Percentiles rank a stretch among this genome's conserved stretches.
Conservation (phyloP, 2,113 vertebrate species). For the Lota lota region DNA sequence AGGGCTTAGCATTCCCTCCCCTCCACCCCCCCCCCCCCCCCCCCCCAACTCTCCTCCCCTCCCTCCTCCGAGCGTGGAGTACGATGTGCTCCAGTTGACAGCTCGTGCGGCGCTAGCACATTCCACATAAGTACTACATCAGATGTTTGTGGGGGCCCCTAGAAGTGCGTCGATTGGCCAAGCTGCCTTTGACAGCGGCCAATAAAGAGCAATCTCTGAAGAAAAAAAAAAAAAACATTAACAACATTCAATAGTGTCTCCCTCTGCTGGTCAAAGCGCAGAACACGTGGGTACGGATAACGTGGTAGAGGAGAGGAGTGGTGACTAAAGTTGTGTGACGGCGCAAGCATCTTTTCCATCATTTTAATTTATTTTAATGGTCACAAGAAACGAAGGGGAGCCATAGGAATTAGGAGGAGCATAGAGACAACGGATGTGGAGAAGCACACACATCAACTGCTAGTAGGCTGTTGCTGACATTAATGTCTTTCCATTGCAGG, state of each 20-base stretch:
- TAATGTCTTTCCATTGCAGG: conserved; percentile 1
- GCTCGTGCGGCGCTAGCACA: conserved; percentile 74
- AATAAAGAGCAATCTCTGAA: conserved; percentile 69
- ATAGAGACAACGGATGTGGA: too few species aligned
- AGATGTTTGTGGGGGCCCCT: conserved; percentile 68
- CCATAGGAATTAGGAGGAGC: too few species aligned
- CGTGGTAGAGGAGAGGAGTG: too few species aligned
- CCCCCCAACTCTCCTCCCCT: conserved; percentile 10
- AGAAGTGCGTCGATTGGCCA: conserved; percentile 70
- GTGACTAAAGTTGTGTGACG: too few species aligned
- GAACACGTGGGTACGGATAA: too few species aligned
- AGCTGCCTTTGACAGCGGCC: conserved; percentile 62
- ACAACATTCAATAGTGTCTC: conserved; percentile 49
- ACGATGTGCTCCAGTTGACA: conserved; percentile 76
- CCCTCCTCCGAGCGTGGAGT: conserved; percentile 56
- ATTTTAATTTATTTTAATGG: too few species aligned
- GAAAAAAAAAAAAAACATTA: conserved; percentile 60
- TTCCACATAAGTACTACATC: conserved; percentile 80
- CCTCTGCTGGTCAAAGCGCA: conserved; percentile 40
- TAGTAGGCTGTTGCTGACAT: background rate
- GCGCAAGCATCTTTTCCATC: too few species aligned
- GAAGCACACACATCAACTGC: background rate
- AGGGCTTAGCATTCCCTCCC: background rate
- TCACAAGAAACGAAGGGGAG: too few species aligned
- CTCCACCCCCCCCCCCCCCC: conserved; percentile 7